Conservation (phyloP, 2,797 vertebrate species). For the Meda fulgida region DNA sequence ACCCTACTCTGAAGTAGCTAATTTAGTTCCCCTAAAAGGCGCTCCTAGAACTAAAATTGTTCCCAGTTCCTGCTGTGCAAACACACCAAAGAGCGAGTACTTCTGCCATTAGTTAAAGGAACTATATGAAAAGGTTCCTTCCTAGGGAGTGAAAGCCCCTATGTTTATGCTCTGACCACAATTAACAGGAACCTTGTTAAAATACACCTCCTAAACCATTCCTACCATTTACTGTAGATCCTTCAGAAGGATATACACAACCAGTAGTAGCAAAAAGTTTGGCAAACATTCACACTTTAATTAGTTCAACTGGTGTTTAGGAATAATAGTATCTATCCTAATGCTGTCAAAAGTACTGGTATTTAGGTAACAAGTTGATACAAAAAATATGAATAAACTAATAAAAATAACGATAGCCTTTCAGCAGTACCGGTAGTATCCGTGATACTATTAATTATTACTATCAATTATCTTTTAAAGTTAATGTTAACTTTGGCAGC, state of each 20-base stretch:
- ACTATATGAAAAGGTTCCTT: neutral
- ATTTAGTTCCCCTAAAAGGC: neutral
- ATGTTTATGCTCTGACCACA: neutral
- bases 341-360: neutral
- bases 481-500: neutral
- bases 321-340: neutral
- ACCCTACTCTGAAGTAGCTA: neutral
- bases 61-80: neutral
- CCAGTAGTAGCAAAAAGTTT: neutral
- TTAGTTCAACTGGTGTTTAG: neutral
- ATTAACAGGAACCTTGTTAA: neutral
- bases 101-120: neutral
- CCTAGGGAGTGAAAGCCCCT: neutral
- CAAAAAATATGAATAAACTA: neutral
- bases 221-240: neutral
- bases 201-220: neutral
- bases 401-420: neutral
- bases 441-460: too few relatives aligned
- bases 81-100: rapidly evolving
- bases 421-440: too few relatives aligned
- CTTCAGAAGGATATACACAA: neutral
- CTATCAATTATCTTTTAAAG: neutral
- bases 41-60: neutral
- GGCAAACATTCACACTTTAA: neutral
- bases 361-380: neutral